These are phyloP conservation scores for Amblyraja radiata DNA, from an alignment of 2,797 vertebrate genomes.

Conservation along the genomic window DNA sequence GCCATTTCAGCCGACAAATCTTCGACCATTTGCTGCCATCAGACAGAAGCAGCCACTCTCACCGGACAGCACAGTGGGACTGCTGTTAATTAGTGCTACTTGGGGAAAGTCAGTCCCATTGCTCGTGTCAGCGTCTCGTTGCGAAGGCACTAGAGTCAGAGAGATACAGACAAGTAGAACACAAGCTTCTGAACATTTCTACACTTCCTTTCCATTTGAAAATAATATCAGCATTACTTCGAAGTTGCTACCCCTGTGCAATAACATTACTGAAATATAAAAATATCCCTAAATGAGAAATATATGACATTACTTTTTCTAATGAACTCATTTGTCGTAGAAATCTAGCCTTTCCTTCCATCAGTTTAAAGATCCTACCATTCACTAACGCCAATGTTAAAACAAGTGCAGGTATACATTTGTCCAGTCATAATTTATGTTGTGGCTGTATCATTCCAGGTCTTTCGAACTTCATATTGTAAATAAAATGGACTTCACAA, in stretches of 20 bases:
- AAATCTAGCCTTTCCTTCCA: neutral
- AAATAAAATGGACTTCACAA: neutral
- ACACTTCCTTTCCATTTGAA: neutral
- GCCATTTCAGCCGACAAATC: slow-evolving; percentile 85
- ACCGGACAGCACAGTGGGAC: slow-evolving; percentile 83
- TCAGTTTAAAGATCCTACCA: neutral
- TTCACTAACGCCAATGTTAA: neutral
- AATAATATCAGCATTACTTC: neutral
- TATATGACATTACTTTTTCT: neutral
- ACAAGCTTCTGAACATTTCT: neutral
- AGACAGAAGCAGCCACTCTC: slow-evolving; percentile 64
- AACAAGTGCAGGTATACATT: neutral
- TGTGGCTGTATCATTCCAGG: neutral
- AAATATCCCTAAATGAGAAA: neutral
- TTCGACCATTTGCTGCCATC: slow-evolving; percentile 90
- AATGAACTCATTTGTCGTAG: slow-evolving; percentile 1
- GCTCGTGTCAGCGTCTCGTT: slow-evolving; percentile 69
- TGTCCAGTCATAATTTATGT: too few species aligned
- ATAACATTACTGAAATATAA: neutral
- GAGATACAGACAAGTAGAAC: slow-evolving; percentile 51
- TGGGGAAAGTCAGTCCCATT: slow-evolving; percentile 73
- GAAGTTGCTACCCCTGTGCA: neutral
- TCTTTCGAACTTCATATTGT: neutral
- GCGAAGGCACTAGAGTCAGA: slow-evolving; percentile 48
- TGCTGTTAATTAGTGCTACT: slow-evolving; percentile 92